Evolutionary conservation across 2,113 vertebrate species (phyloP), one percentile per base, ranked within the genome.

Genomic region (Delphinapterus leucas): DNA sequence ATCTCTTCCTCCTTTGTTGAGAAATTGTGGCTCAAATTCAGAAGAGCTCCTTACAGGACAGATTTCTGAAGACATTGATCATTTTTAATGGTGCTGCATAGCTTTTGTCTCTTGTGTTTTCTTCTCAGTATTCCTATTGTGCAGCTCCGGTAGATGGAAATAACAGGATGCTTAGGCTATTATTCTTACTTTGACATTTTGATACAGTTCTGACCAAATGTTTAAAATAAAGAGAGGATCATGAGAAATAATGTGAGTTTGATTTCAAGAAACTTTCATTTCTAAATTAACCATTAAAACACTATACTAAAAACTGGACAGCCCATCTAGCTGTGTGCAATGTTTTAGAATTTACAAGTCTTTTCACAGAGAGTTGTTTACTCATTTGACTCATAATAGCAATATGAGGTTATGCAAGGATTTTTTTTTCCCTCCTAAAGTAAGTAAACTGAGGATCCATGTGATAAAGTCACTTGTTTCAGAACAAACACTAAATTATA

Each of bases 151-250:
- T 58, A 68, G 33, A 70, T 60, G 0, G 0, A 96, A 97, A 87
- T 41, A 88, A 38, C 4, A 44, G 63, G 36, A n/a, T 26, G 0
- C 10, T 38, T 55, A 33, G 13, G 9, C 21, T 71, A 36, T 71
- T 81, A 47, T 31, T 97, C 61, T 65, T 68, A 61, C 31, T 65
- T 33, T 96, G 70, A 87, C 44, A 92, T 84, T 93, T 88, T 89
- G 14, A 84, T 87, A 61, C 2, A 95, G 41, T 90, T 96, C 23
- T 12, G 28, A 86, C 11, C 25, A 86, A 88, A 89, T 83, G 53
- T 41, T 60, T 85, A 38, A 88, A 86, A 47, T 84, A 73, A 83
- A 38, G 8, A 5, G 2, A 93, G n/a, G 12, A 38, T 65, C 68
- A n/a, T n/a, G 33, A 74, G 26, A 92, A 77, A 55, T n/a, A 77